Percentiles rank a stretch among this genome's conserved stretches.
phyloP scores from a whole-genome alignment of 2,888 invertebrate genomes.

The Agonopterix heracliana region DNA sequence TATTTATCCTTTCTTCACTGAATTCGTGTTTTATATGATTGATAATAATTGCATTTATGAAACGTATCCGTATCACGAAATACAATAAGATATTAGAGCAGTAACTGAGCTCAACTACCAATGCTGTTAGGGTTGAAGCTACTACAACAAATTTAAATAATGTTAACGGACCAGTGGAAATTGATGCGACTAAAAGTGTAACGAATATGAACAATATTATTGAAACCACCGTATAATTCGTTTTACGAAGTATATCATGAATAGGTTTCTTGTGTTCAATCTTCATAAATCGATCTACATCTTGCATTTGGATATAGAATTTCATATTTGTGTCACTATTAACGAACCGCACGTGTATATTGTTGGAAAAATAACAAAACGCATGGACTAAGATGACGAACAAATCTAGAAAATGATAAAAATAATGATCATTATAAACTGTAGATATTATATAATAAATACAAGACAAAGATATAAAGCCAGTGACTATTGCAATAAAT shows the following conservation, averaged over 20 bases:
- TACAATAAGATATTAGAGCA: conserved; percentile 8
- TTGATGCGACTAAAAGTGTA: too few species aligned
- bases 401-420: too few species aligned
- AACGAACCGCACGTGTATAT: conserved; percentile 38
- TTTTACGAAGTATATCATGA: too few species aligned
- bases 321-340: conserved; percentile 33
- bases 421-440: too few species aligned
- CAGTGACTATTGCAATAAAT: not conserved
- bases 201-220: too few species aligned
- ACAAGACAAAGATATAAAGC: too few species aligned
- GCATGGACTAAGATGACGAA: not conserved
- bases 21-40: conserved; percentile 5
- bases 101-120: not conserved
- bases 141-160: too few species aligned
- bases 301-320: conserved; percentile 43
- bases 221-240: too few species aligned
- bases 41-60: conserved; percentile 3
- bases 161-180: too few species aligned
- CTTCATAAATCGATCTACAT: conserved; percentile 42
- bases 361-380: conserved; percentile 12
- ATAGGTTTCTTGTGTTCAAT: conserved; percentile 26
- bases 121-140: not conserved
- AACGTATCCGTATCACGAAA: conserved; percentile 2
- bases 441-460: too few species aligned
- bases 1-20: too few species aligned